These are phyloP conservation scores for Ctenopoma kingsleyae DNA, from an alignment of 2,797 vertebrate genomes.

Conservation along the genomic window DNA sequence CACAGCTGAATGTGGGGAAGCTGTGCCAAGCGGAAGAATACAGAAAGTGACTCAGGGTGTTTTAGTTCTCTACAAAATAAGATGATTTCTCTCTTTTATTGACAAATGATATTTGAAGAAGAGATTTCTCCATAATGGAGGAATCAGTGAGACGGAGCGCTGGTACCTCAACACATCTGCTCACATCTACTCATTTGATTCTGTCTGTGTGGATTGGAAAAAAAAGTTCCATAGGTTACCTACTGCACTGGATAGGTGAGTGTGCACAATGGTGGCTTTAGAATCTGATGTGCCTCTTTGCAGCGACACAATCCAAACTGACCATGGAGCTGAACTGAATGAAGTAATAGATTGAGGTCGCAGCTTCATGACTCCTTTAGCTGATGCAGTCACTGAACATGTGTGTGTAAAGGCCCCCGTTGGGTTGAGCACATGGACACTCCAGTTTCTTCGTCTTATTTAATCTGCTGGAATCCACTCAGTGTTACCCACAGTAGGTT, in stretches of 20 bases:
- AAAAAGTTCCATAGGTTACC: background rate
- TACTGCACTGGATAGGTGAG: background rate
- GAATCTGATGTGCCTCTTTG: background rate
- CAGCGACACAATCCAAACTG: slow-evolving; percentile 14
- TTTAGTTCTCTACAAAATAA: background rate
- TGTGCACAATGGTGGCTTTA: slow-evolving; percentile 1
- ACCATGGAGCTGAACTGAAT: slow-evolving; percentile 13
- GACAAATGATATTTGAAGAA: background rate
- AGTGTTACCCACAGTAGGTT: background rate
- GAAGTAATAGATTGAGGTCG: slow-evolving; percentile 51
- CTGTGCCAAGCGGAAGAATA: background rate
- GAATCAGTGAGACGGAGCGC: background rate
- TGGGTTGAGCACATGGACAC: background rate
- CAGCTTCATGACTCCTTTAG: slow-evolving; percentile 24
- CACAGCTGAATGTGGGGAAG: background rate
- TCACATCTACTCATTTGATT: background rate
- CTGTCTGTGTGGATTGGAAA: background rate
- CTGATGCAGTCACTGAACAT: slow-evolving; percentile 14
- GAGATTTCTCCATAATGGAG: background rate
- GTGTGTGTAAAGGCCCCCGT: background rate
- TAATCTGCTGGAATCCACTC: background rate
- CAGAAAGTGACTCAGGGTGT: background rate
- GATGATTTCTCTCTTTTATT: background rate
- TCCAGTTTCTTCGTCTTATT: background rate
- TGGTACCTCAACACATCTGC: background rate